Evolutionary conservation across 2,797 vertebrate genomes (phyloP), one percentile per base, ranked within the genome.

Genomic region (Sebastes ruberrimus): DNA sequence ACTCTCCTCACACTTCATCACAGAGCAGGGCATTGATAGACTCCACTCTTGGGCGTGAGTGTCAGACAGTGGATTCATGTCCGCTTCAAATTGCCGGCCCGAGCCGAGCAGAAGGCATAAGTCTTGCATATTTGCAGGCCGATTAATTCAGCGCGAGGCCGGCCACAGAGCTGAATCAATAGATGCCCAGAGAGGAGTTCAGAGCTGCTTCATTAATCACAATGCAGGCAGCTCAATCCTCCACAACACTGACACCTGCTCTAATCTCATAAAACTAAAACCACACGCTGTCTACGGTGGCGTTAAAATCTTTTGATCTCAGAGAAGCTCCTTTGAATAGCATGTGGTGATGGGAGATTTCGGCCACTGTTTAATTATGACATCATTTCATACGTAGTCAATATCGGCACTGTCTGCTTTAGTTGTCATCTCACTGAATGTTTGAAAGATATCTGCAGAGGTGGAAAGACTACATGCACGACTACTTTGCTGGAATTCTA

Each of bases 131-230:
- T 92, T 87, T 89, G 71, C 74, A 74, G 82, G 89, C 81, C 90
- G 88, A 94, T 92, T 86, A 92, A 95, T 95, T 89, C 83, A 84
- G 87, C 16, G 28, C 14, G 7, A 76, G 81, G 80, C 77, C 72
- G 57, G 77, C 81, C 81, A 62, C 64, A n/a, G 81, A 57, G 68
- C 52, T 57, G 80, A 86, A 94, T 94, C 93, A 83, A 93, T 93
- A 93, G 82, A 89, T 84, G 81, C 85, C 86, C 83, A 79, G 87
- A 90, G 88, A 88, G 84, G 80, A 84, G 82, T 82, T 92, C 67
- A 73, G 80, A 86, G 78, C 77, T 23, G 85, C 90, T 88, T 93
- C 93, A 94, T 95, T 94, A 93, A 95, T 95, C 92, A 92, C 87
- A 82, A 72, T 74, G 71, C 88, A 80, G 85, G 73, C 84, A 76